These are phyloP conservation scores for Pollenia amentaria DNA, from an alignment of 2,888 invertebrate species.

Conservation along the genomic window DNA sequence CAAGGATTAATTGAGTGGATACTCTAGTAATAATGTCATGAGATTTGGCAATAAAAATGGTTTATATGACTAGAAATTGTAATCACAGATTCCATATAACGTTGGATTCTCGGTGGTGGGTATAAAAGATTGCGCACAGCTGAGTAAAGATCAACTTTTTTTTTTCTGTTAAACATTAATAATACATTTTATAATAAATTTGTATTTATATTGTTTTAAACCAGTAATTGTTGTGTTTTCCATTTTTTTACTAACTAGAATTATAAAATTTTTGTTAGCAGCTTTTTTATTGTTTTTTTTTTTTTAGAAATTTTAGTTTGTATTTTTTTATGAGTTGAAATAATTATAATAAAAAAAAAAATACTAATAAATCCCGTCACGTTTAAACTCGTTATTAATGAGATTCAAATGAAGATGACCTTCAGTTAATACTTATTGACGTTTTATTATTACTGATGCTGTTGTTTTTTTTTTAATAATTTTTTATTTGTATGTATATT, in stretches of 20 bases:
- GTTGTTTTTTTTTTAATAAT: background rate
- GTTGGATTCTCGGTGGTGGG: background rate
- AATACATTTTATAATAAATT: background rate
- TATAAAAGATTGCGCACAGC: background rate
- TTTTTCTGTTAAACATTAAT: too few relatives aligned
- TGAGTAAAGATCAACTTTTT: too few relatives aligned
- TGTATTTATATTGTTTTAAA: slow-evolving; percentile 14
- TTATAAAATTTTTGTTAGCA: slow-evolving; percentile 9
- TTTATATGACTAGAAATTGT: background rate
- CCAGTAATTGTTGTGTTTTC: slow-evolving; percentile 32
- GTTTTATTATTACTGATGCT: slow-evolving; percentile 51
- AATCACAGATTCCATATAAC: background rate
- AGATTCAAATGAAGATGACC: slow-evolving; percentile 72
- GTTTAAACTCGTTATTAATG: slow-evolving; percentile 73
- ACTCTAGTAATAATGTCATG: too few relatives aligned
- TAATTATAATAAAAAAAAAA: slow-evolving; percentile 16
- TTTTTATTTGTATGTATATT: slow-evolving; percentile 6
- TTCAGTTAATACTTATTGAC: slow-evolving; percentile 63
- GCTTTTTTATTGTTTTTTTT: slow-evolving; percentile 3
- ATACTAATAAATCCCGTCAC: slow-evolving; percentile 60
- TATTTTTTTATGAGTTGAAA: slow-evolving; percentile 27
- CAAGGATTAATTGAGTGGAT: too few relatives aligned
- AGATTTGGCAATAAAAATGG: too few relatives aligned
- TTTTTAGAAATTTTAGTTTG: slow-evolving; percentile 53
- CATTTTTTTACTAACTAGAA: background rate